Evolutionary conservation across 2,888 invertebrate genomes (phyloP).

Genomic region (Villa cingulata): DNA sequence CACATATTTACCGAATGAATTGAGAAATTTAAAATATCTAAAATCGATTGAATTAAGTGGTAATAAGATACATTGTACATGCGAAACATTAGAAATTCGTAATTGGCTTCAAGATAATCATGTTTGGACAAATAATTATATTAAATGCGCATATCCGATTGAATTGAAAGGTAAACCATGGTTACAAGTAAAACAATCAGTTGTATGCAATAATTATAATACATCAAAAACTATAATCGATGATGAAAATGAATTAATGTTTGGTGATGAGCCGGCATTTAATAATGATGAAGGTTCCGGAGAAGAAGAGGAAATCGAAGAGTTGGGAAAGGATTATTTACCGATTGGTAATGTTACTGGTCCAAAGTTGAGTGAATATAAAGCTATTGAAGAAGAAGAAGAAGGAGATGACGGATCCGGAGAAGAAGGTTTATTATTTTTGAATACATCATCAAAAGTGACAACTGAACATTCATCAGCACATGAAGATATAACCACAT

Average conservation of each 20-base stretch:
- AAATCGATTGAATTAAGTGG: slow-evolving; percentile 50
- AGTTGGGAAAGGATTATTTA: slow-evolving; percentile 28
- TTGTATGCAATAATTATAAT: slow-evolving; percentile 33
- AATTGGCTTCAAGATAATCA: slow-evolving; percentile 44
- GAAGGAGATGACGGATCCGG: slow-evolving; percentile 34
- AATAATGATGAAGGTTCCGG: slow-evolving; percentile 29
- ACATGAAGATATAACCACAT: background rate
- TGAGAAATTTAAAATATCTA: slow-evolving; percentile 41
- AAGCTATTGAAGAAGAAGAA: slow-evolving; percentile 19
- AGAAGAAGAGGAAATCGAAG: slow-evolving; percentile 22
- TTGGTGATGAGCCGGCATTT: slow-evolving; percentile 46
- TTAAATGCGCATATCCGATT: slow-evolving; percentile 42
- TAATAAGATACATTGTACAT: slow-evolving; percentile 58
- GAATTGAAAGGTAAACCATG: slow-evolving; percentile 42
- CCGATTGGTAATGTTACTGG: slow-evolving; percentile 22
- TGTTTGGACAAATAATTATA: slow-evolving; percentile 40
- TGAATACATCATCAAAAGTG: background rate
- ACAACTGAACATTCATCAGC: background rate
- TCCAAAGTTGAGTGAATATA: slow-evolving; percentile 10
- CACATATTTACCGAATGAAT: slow-evolving; percentile 44
- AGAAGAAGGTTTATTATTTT: slow-evolving; percentile 18
- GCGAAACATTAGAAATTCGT: slow-evolving; percentile 49
- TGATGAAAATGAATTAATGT: slow-evolving; percentile 44
- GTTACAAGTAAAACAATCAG: slow-evolving; percentile 43
- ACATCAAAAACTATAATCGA: slow-evolving; percentile 11